A percentile compares a stretch with the other conserved stretches of the same genome.
These are phyloP conservation scores for Ammospiza nelsoni DNA, from an alignment of 2,113 vertebrate genomes.

Conservation along the genomic window DNA sequence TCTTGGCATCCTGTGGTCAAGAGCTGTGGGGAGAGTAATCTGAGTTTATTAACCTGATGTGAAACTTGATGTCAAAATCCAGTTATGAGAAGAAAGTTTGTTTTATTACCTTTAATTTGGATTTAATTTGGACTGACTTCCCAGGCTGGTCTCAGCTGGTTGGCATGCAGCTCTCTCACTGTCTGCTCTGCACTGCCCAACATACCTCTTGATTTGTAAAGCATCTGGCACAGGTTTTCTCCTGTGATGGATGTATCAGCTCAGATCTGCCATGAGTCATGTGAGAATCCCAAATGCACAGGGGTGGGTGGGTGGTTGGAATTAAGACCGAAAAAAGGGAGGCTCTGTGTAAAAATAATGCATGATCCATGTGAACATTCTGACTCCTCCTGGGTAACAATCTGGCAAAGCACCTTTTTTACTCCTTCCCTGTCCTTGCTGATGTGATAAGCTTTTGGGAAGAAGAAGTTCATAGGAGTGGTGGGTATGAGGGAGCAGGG, in stretches of 20 bases:
- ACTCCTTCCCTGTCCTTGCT: neutral
- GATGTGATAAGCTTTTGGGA: neutral
- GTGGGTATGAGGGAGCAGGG: neutral
- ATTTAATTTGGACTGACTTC: neutral
- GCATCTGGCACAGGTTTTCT: neutral
- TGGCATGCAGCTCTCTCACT: neutral
- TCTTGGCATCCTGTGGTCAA: neutral
- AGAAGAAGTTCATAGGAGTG: neutral
- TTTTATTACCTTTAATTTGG: neutral
- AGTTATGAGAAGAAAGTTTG: neutral
- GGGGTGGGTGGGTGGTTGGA: neutral
- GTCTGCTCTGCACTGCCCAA: neutral
- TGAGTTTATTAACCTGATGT: neutral
- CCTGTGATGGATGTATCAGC: neutral
- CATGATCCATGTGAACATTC: neutral
- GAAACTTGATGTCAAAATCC: neutral
- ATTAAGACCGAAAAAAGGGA: neutral
- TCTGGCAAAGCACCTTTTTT: neutral
- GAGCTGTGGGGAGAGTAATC: neutral
- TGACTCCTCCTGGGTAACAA: neutral
- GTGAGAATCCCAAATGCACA: neutral
- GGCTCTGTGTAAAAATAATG: neutral
- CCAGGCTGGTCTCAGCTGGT: neutral
- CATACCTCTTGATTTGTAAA: neutral
- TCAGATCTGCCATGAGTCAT: neutral